Base-by-base conservation (phyloP, 2,888 invertebrate genomes). In the Leptopilina drosophilae region DNA sequence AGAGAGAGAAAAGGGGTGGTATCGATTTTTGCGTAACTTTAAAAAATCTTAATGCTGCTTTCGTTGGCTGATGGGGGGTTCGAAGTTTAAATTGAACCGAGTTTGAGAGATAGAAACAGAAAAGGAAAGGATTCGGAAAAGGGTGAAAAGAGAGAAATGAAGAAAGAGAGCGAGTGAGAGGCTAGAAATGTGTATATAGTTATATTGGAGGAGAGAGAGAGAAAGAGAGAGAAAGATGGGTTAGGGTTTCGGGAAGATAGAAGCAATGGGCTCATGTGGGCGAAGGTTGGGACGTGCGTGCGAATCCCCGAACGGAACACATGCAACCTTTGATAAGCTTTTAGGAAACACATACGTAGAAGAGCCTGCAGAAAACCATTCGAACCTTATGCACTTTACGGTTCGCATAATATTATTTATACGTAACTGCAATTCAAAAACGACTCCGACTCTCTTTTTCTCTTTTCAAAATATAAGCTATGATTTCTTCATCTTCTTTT, bases 21-120 rank as follows among this genome's bases (percentile, higher is more conserved):
- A 89, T 88, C 84, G 88, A 88, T 88, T 87, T 87, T 88, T 87
- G 84, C 83, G 87, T 87, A 88, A 89, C 90, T 91, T 91, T 85
- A 89, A 90, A 90, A 90, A 90, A 91, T 91, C 91, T 91, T 91
- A 91, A 90, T 89, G 90, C 88, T 85, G 89, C 87, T 89, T 88
- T 89, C 85, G 87, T 87, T 82, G 86, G 86, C 84, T 85, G 20
- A 20, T 20, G 86, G 87, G 85, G 84, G 85, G 11, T 84, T 87
- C 82, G 84, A 84, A 86, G 86, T 83, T 84, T 85, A 84, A 84
- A 91, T 91, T 90, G 90, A 90, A 90, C 90, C 85, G 82, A 77
- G 80, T 82, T 42, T 78, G 82, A 85, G 84, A 85, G 86, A 78
- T 80, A 84, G 79, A 83, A 83, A 82, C 78, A 80, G 82, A 84